A percentile compares a stretch with the other conserved stretches of the same genome.
These are phyloP conservation scores for Platyscapa corneri DNA, from an alignment of 1,140 invertebrate species.

Conservation along the genomic window DNA sequence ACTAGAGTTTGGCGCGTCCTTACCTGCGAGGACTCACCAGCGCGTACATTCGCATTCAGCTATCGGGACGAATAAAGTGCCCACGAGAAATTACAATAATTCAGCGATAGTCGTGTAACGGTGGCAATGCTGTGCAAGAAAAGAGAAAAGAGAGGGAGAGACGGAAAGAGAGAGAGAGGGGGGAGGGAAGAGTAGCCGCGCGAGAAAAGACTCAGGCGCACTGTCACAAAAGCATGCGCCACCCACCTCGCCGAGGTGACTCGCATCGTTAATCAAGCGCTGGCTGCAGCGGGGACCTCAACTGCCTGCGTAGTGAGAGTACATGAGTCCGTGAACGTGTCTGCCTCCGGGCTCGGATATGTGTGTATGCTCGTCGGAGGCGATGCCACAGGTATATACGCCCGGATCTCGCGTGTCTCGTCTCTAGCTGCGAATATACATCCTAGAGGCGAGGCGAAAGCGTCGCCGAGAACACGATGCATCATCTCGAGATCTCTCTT, in stretches of 20 bases:
- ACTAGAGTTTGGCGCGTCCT: too few species aligned
- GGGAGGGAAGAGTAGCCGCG: neutral
- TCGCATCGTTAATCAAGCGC: conserved; percentile 75
- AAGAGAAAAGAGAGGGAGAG: neutral
- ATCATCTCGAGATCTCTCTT: neutral
- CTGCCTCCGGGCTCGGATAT: neutral
- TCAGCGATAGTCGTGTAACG: neutral
- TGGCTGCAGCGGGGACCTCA: conserved; percentile 11
- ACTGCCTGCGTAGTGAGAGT: neutral
- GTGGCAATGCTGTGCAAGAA: neutral
- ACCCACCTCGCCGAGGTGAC: conserved; percentile 73
- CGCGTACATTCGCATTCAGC: too few species aligned
- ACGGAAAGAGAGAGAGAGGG: conserved; percentile 62
- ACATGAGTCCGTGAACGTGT: neutral
- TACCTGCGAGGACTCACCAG: neutral
- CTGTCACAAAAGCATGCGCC: conserved; percentile 76
- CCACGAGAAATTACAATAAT: neutral
- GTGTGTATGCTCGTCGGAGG: neutral
- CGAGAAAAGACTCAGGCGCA: conserved; percentile 64
- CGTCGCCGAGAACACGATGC: conserved; percentile 33
- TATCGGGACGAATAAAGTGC: neutral
- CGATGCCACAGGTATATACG: conserved; percentile 19
- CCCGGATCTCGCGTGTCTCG: neutral
- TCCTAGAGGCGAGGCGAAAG: neutral
- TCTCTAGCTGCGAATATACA: neutral